Percentiles rank a stretch among this genome's conserved stretches.
These are phyloP conservation scores for Crotophaga sulcirostris DNA, from an alignment of 2,113 vertebrate genomes.

Conservation along the genomic window DNA sequence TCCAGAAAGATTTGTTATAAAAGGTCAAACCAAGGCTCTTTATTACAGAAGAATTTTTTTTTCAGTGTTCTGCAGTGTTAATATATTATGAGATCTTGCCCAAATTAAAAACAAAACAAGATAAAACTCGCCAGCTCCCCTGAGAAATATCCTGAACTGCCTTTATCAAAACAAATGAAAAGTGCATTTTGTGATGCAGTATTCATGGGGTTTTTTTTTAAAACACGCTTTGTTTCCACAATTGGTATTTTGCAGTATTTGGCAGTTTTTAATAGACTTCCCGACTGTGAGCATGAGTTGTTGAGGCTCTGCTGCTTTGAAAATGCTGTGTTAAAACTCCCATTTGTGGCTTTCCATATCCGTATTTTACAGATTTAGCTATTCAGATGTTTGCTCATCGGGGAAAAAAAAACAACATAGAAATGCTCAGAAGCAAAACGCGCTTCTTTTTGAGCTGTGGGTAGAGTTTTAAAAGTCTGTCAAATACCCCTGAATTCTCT, in stretches of 20 bases:
- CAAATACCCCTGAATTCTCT: background rate
- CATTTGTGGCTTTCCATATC: background rate
- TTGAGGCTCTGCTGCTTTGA: background rate
- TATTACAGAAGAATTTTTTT: background rate
- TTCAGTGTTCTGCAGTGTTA: background rate
- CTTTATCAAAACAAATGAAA: conserved; percentile 30
- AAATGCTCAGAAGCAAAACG: background rate
- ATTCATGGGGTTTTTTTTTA: background rate
- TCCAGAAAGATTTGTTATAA: conserved; percentile 27
- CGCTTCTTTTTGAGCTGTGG: background rate
- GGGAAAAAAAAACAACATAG: background rate
- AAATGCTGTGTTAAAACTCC: background rate
- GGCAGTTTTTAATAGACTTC: conserved; percentile 23
- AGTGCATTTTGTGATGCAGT: background rate
- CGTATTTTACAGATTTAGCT: background rate
- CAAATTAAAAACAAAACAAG: conserved; percentile 26
- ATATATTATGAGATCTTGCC: background rate
- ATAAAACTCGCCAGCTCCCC: conserved; percentile 6
- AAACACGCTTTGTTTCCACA: background rate
- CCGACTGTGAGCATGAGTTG: background rate
- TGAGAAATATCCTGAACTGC: conserved; percentile 15
- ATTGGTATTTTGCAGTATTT: background rate
- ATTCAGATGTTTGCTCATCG: background rate
- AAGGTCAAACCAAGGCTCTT: background rate
- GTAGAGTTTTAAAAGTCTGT: background rate